Conservation (phyloP, 2,113 vertebrate genomes). For the Vulpes lagopus region DNA sequence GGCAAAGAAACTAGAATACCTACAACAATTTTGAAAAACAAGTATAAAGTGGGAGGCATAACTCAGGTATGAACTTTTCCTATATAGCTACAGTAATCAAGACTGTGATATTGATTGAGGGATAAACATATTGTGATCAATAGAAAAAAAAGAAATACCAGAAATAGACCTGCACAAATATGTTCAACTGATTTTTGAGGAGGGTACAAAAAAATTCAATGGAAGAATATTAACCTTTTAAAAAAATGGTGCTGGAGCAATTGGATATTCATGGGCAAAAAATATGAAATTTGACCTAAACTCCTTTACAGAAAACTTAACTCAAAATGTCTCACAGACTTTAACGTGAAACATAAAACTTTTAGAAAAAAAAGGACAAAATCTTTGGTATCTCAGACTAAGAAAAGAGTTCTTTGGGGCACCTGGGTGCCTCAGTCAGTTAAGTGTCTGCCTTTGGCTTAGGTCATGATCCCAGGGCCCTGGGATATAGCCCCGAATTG, state of each 20-base stretch:
- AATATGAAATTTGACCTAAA: neutral
- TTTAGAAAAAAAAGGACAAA: neutral
- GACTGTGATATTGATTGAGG: neutral
- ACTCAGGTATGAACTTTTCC: neutral
- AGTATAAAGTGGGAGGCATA: neutral
- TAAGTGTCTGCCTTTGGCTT: too few species aligned
- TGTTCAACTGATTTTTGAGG: neutral
- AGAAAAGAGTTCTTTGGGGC: neutral
- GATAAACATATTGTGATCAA: neutral
- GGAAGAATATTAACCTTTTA: neutral
- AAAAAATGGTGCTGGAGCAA: neutral
- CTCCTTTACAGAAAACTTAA: neutral
- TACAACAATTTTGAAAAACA: neutral
- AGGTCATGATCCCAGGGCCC: too few species aligned
- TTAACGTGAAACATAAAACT: neutral
- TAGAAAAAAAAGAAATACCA: neutral
- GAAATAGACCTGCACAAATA: neutral
- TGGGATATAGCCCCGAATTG: too few species aligned
- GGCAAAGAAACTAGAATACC: neutral
- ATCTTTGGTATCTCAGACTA: neutral
- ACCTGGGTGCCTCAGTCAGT: too few species aligned
- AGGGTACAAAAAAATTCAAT: neutral
- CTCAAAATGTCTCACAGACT: neutral
- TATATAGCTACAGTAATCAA: neutral
- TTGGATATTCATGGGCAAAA: neutral